Evolutionary conservation across 2,113 vertebrate species (phyloP).

Genomic region (Amazona vittata): DNA sequence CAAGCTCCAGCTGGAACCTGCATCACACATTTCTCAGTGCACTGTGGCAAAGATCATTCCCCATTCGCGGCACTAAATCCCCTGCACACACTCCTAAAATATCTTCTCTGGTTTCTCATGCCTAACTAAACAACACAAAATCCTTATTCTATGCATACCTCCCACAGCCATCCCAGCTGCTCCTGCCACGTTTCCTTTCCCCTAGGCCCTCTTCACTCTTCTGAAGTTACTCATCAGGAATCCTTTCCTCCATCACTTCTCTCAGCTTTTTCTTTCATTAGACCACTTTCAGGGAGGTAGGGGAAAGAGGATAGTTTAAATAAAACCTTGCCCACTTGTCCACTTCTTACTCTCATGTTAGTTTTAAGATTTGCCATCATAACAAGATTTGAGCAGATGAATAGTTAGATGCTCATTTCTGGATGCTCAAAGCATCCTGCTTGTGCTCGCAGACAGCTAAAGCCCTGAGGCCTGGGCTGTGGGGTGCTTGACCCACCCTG

Average conservation of each 20-base stretch:
- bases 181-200: constrained; percentile 50
- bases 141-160: constrained; percentile 35
- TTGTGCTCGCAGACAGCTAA: background rate
- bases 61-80: constrained; percentile 4
- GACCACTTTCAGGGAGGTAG: background rate
- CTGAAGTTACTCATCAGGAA: constrained; percentile 41
- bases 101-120: constrained; percentile 22
- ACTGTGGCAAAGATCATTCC: constrained; percentile 40
- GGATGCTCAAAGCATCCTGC: background rate
- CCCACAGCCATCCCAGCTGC: constrained; percentile 58
- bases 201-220: constrained; percentile 21
- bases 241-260: background rate
- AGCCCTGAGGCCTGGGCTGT: background rate
- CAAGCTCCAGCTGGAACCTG: constrained; percentile 52
- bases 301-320: background rate
- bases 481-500: background rate
- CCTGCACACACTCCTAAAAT: constrained; percentile 42
- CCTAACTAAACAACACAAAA: constrained; percentile 55
- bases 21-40: constrained; percentile 9
- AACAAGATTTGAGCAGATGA: background rate
- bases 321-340: background rate
- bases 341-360: background rate
- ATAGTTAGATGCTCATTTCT: background rate
- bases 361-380: background rate
- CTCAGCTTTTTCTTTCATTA: background rate